A percentile compares a stretch with the other conserved stretches of the same genome.
Conservation (phyloP, 1,140 invertebrate species). For the Epicauta chinensis region DNA sequence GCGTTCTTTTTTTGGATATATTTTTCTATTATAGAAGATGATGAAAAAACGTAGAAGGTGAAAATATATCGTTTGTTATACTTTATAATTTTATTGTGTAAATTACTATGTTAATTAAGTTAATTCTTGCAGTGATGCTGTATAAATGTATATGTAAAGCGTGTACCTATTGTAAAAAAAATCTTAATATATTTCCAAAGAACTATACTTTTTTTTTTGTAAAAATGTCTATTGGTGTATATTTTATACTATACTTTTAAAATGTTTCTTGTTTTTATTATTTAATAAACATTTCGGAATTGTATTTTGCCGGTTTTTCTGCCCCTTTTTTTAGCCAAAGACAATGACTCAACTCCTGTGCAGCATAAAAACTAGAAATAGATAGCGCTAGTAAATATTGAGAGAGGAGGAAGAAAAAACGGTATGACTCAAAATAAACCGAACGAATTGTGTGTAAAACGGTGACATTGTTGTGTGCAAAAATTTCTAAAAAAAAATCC, state of each 20-base stretch:
- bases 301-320: no score
- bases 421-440: no score
- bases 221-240: conserved; percentile 33
- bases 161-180: conserved; percentile 27
- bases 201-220: conserved; percentile 29
- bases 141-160: conserved; percentile 34
- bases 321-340: background rate
- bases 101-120: conserved; percentile 27
- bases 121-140: conserved; percentile 10
- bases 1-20: conserved; percentile 29
- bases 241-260: conserved; percentile 38
- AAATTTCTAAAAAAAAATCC: no score
- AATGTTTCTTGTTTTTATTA: conserved; percentile 34
- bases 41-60: conserved; percentile 30
- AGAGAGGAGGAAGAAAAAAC: background rate
- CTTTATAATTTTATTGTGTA: conserved; percentile 34
- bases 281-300: conserved; percentile 32
- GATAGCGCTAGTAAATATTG: no score
- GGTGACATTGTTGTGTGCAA: no score
- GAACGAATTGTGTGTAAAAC: no score
- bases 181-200: conserved; percentile 38
- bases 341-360: no score
- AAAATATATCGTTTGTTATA: conserved; percentile 35
- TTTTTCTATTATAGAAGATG: conserved; percentile 25
- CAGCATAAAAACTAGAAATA: no score